Percentiles rank a stretch among this genome's conserved stretches.
Conservation (phyloP, 2,888 invertebrate genomes). For the Lasioglossum lativentre region DNA sequence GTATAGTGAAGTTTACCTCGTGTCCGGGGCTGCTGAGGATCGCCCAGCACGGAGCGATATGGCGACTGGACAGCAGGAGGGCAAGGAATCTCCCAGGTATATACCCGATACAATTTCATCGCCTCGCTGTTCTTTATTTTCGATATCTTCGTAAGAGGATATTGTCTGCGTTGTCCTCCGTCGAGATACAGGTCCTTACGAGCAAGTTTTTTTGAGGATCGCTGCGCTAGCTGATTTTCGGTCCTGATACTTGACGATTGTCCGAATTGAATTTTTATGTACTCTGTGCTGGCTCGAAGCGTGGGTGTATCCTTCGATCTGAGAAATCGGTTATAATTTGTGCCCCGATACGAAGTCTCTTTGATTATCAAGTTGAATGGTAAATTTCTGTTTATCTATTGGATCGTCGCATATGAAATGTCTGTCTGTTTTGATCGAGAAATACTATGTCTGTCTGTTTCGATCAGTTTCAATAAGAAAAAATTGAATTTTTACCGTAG, state of each 20-base stretch:
- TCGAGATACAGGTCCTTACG: neutral
- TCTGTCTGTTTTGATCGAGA: neutral
- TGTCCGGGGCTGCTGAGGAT: constrained; percentile 41
- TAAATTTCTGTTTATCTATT: neutral
- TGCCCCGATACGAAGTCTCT: neutral
- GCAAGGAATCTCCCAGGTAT: constrained; percentile 84
- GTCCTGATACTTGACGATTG: neutral
- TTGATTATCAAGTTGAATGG: neutral
- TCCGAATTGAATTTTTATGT: neutral
- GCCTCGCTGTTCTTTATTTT: neutral
- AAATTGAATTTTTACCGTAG: too few species aligned
- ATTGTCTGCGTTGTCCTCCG: neutral
- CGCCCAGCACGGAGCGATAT: constrained; percentile 66
- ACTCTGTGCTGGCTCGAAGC: neutral
- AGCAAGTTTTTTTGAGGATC: neutral
- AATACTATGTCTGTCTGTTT: neutral
- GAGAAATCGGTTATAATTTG: neutral
- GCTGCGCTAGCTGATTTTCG: neutral
- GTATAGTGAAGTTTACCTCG: constrained; percentile 57
- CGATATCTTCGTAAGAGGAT: neutral
- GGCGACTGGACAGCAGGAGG: constrained; percentile 80
- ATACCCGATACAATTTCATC: constrained; percentile 49
- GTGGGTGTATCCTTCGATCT: neutral
- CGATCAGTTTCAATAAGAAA: neutral
- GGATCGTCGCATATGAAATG: neutral